phyloP scores from a whole-genome alignment of 2,888 invertebrate genomes.

The Tinea trinotella region DNA sequence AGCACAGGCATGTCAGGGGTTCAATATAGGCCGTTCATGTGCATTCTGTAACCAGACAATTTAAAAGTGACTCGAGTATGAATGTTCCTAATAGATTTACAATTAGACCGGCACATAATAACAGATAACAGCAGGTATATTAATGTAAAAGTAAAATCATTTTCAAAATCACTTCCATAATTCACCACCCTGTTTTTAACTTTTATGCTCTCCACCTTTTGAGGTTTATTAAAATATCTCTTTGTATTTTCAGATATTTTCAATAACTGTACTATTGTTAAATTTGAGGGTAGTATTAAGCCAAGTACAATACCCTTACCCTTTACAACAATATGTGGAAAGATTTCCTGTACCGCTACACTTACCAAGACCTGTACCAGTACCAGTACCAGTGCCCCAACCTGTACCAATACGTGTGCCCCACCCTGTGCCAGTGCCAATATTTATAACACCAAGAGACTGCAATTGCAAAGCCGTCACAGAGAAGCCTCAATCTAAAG shows the following conservation, averaged over 20 bases:
- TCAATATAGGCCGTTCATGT: no score
- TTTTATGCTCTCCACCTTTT: no score
- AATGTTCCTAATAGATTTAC: no score
- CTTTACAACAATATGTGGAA: neutral
- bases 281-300: neutral
- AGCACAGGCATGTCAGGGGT: no score
- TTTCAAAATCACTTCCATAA: no score
- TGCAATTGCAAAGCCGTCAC: neutral
- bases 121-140: no score
- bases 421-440: neutral
- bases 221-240: no score
- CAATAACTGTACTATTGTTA: neutral
- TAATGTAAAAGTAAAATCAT: no score
- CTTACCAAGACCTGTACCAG: constrained; percentile 27
- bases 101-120: no score
- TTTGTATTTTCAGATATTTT: neutral
- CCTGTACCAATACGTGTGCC: neutral
- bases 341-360: constrained; percentile 28
- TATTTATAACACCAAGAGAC: neutral
- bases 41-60: no score
- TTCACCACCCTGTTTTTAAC: no score
- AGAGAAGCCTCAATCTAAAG: neutral
- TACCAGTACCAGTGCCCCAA: constrained; percentile 19
- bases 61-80: no score
- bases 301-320: neutral